Base-by-base conservation (phyloP, 2,797 vertebrate genomes). In the Clamator glandarius region DNA sequence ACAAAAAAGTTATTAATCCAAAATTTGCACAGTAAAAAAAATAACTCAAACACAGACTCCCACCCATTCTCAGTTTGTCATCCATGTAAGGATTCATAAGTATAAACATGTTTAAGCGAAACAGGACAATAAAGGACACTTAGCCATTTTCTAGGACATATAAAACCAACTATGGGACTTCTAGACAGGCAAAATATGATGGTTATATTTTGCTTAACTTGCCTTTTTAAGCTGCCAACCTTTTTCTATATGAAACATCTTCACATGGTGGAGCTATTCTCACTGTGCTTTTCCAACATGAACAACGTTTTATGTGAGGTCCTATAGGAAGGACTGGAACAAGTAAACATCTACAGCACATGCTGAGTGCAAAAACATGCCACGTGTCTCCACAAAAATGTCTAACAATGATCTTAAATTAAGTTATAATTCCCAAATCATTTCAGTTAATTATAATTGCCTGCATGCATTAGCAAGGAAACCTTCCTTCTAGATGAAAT, bases 211-310 rank as follows among this genome's bases (percentile, higher is more conserved):
- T 52, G 46, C 46, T 91, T 76, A 81, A 79, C 25, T 75, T 94
- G 86, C 88, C 81, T 72, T 93, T 89, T 90, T 54, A 82, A 84
- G 72, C 54, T 83, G 84, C 92, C 92, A 95, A 70, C 26, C 33
- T 87, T 93, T 90, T 87, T 57, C 24, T 59, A 25, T n/a, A 33
- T 46, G 88, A 91, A 93, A 36, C 26, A 31, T 87, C 50, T 74
- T 94, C 72, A 46, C 55, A 18, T 26, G 28, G 11, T 26, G 33
- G 42, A 89, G 18, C 42, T 81, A 12, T 58, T 93, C 64, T 89
- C 23, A 54, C 7, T 68, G n/a, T 78, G 51, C 26, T 90, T 86
- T 90, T 88, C 58, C 73, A 33, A 59, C 25, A 35, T 18, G 12
- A 52, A 28, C 12, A 62, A 78, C 18, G 8, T 15, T 93, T 89